phyloP scores from a whole-genome alignment of 1,140 invertebrate genomes.

The Mesaphorura yosii region DNA sequence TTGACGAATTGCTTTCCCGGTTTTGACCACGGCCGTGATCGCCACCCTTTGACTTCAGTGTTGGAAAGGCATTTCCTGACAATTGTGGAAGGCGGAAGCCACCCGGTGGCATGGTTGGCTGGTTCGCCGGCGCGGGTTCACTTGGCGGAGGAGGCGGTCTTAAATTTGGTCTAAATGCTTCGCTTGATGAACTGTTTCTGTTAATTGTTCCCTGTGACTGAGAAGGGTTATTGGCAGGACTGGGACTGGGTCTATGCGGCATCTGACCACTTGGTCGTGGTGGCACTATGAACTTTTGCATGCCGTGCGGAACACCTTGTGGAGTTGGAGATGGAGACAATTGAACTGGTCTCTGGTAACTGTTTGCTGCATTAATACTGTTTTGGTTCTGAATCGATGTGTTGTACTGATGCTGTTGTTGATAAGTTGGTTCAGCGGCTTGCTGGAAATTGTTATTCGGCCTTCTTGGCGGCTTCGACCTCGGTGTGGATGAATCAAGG shows the following conservation, averaged over 20 bases:
- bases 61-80: not conserved
- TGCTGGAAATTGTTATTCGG: too few relatives aligned
- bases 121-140: conserved; percentile 43
- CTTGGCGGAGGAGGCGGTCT: conserved; percentile 42
- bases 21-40: not conserved
- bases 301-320: conserved; percentile 2
- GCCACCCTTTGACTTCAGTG: not conserved
- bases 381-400: not conserved
- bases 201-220: conserved; percentile 1
- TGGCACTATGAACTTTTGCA: conserved; percentile 22
- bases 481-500: not conserved
- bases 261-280: conserved; percentile 19
- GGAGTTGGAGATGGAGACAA: not conserved
- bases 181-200: not conserved
- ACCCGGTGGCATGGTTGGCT: conserved; percentile 35
- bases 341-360: not conserved
- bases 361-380: not conserved
- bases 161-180: conserved; percentile 2
- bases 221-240: not conserved
- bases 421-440: too few relatives aligned
- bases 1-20: too few relatives aligned
- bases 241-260: conserved; percentile 1
- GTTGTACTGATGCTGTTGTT: too few relatives aligned
- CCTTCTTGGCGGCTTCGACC: not conserved
- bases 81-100: conserved; percentile 33